Conservation (phyloP, 2,797 vertebrate species). For the Vultur gryphus region DNA sequence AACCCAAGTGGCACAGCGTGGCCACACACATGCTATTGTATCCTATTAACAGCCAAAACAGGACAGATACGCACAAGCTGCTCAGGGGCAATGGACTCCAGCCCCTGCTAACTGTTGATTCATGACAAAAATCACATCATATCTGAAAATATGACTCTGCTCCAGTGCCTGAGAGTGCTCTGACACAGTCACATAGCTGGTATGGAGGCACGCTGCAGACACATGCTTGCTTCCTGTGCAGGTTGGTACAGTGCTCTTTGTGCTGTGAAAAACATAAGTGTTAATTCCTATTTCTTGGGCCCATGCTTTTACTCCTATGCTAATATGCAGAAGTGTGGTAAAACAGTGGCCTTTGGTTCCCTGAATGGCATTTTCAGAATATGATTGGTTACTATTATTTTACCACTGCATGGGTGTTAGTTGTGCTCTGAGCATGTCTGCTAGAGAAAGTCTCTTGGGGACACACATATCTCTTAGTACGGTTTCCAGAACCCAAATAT, state of each 20-base stretch:
- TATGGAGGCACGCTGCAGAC: background rate
- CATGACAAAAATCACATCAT: background rate
- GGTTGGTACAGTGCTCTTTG: background rate
- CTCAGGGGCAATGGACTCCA: background rate
- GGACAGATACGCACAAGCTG: background rate
- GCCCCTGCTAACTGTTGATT: background rate
- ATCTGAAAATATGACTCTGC: background rate
- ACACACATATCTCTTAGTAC: background rate
- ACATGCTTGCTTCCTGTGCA: accelerated
- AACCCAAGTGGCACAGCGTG: background rate
- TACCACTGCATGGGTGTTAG: background rate
- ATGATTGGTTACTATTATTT: background rate
- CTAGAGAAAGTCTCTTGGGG: background rate
- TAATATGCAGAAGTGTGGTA: background rate
- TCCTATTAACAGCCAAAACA: background rate
- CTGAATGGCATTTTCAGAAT: background rate
- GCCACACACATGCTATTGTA: background rate
- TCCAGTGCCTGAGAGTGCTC: background rate
- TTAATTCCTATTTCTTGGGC: background rate
- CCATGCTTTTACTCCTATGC: background rate
- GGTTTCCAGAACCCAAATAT: background rate
- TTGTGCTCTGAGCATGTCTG: background rate
- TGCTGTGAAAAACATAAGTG: background rate
- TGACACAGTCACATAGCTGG: background rate
- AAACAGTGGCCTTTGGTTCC: background rate